These are phyloP conservation scores for Irena cyanogastra DNA, from an alignment of 2,113 vertebrate genomes.

Conservation along the genomic window DNA sequence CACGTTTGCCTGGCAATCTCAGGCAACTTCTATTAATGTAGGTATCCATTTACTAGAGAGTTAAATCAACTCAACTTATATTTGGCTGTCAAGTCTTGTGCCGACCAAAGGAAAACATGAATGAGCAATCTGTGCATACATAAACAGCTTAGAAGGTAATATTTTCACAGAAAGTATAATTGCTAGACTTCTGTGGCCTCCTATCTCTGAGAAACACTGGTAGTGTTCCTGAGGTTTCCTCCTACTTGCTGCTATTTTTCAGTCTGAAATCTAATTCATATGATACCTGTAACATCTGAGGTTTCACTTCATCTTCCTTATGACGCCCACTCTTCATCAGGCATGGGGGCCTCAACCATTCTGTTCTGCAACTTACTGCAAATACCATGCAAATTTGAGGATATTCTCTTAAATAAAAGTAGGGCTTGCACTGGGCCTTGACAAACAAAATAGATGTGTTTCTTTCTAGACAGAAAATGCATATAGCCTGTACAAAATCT, in stretches of 20 bases:
- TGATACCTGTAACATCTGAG: not conserved
- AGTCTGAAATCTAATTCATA: not conserved
- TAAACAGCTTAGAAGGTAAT: not conserved
- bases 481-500: not conserved
- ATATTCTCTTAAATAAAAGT: not conserved
- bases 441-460: not conserved
- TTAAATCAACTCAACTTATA: not conserved
- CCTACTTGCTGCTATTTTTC: not conserved
- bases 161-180: not conserved
- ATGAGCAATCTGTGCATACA: not conserved
- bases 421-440: not conserved
- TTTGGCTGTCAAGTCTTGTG: not conserved
- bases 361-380: not conserved
- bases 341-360: not conserved
- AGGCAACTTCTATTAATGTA: not conserved
- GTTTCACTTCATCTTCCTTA: not conserved
- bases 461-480: not conserved
- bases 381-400: not conserved
- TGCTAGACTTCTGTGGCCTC: not conserved
- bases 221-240: not conserved
- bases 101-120: not conserved
- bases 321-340: not conserved
- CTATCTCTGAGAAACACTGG: not conserved
- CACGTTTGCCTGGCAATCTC: rapidly evolving
- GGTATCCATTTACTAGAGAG: not conserved